phyloP scores from a whole-genome alignment of 2,113 vertebrate genomes.

The Pseudorhombus dupliciocellatus region DNA sequence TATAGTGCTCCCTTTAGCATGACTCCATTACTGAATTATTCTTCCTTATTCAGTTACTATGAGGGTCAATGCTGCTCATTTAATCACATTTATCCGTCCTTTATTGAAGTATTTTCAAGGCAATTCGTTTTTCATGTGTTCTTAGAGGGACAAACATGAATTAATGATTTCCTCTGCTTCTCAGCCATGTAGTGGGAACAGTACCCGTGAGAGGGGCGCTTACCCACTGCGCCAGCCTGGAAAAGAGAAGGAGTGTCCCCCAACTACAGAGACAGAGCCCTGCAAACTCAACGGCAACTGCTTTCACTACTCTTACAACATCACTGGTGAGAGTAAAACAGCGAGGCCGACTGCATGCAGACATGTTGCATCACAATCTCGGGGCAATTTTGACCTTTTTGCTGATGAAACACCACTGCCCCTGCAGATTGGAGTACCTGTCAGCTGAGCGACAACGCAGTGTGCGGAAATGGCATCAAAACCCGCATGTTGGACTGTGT shows the following conservation, averaged over 20 bases:
- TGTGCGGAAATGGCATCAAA: slow-evolving; percentile 93
- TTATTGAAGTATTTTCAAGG: too few relatives aligned
- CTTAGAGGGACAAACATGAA: neutral
- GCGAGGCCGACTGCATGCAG: neutral
- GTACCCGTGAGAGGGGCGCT: slow-evolving; percentile 83
- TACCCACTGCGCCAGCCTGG: slow-evolving; percentile 85
- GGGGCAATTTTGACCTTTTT: neutral
- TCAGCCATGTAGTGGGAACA: slow-evolving; percentile 89
- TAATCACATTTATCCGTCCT: too few relatives aligned
- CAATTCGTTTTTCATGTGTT: neutral
- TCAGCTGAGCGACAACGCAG: slow-evolving; percentile 94
- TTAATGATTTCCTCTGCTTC: slow-evolving; percentile 41
- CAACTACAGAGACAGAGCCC: slow-evolving; percentile 81
- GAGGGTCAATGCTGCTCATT: neutral
- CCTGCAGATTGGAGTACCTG: slow-evolving; percentile 96
- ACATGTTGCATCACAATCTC: neutral
- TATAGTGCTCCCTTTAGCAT: neutral
- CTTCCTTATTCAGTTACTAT: neutral
- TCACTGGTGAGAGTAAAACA: slow-evolving; percentile 85
- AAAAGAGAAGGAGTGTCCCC: slow-evolving; percentile 86
- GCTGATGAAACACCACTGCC: neutral
- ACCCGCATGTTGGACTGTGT: slow-evolving; percentile 97
- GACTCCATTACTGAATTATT: neutral
- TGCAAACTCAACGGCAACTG: slow-evolving; percentile 94
- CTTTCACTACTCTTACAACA: slow-evolving; percentile 96